Percentiles rank a stretch among this genome's conserved stretches.
Evolutionary conservation across 2,113 vertebrate genomes (phyloP).

Genomic region (Mirounga angustirostris): DNA sequence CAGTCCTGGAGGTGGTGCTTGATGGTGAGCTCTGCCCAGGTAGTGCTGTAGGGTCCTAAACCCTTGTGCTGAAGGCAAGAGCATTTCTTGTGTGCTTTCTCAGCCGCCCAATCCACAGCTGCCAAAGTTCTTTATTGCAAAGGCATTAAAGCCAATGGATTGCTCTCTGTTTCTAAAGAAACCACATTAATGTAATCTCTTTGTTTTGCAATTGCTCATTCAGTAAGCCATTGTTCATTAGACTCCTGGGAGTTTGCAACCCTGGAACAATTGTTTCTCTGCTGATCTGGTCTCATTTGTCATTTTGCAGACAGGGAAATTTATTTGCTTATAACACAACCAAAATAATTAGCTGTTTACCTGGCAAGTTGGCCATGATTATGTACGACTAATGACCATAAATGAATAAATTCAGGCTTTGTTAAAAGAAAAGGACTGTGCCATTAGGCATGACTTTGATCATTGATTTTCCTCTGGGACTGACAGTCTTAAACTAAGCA

Average conservation of each 20-base stretch:
- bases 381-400: slow-evolving; percentile 64
- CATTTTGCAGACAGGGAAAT: slow-evolving; percentile 61
- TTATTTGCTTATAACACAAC: slow-evolving; percentile 71
- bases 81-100: background rate
- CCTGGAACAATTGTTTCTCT: slow-evolving; percentile 71
- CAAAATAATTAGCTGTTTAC: slow-evolving; percentile 79
- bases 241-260: slow-evolving; percentile 55
- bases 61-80: background rate
- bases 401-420: slow-evolving; percentile 66
- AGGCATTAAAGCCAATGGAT: slow-evolving; percentile 26
- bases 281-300: slow-evolving; percentile 69
- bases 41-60: background rate
- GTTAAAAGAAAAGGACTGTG: slow-evolving; percentile 41
- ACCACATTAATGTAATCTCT: slow-evolving; percentile 69
- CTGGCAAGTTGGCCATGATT: slow-evolving; percentile 60
- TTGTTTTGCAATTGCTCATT: slow-evolving; percentile 71
- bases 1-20: rapidly evolving
- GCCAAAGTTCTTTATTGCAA: background rate
- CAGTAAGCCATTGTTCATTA: slow-evolving; percentile 71
- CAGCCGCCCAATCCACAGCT: background rate
- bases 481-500: slow-evolving; percentile 25
- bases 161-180: slow-evolving; percentile 63
- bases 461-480: slow-evolving; percentile 44
- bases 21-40: background rate
- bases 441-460: slow-evolving; percentile 54